Base-by-base conservation (phyloP, 2,797 vertebrate genomes). In the Sebastes elongatus region DNA sequence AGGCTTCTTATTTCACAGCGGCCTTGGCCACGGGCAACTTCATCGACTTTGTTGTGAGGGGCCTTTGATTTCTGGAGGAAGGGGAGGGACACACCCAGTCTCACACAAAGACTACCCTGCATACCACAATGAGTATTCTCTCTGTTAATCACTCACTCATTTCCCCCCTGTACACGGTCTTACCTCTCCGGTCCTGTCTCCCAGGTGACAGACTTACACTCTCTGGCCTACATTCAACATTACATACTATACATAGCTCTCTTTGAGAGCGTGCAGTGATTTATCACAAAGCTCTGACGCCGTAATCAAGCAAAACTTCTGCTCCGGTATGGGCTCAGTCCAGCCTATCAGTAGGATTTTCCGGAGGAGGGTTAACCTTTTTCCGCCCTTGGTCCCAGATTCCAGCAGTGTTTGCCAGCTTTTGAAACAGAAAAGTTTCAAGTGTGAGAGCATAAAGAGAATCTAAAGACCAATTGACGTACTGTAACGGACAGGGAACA, bases 61-160 rank as follows among this genome's bases (percentile, higher is more conserved):
- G 82, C 75, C 93, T 95, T 95, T 95, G 93, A 95, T 94, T 92
- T 91, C 71, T 86, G 75, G 85, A 94, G 94, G 93, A 94, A 93
- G 92, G 93, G 92, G 89, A 88, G 79, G 71, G 88, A 83, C 92
- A 93, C 92, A 89, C 93, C 94, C 92, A 89, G 86, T 63, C 66
- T 27, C 78, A 83, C 80, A 94, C 94, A 96, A 95, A 94, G 91
- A 87, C 78, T 71, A 46, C 53, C 86, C 83, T 82, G 80, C 93
- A 95, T 94, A 93, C 94, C 90, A 91, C 91, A 90, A 86, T 52
- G 71, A 87, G 80, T 85, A 89, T 88, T 85, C 90, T 91, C 76
- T 83, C 90, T 88, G 88, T 91, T 93, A 92, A 92, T 94, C 87
- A 84, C 88, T 93, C 86, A 92, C 90, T 88, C 82, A 78, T 81